A percentile compares a stretch with the other conserved stretches of the same genome.
Conservation (phyloP, 2,113 vertebrate species). For the Halcyon malimbica region DNA sequence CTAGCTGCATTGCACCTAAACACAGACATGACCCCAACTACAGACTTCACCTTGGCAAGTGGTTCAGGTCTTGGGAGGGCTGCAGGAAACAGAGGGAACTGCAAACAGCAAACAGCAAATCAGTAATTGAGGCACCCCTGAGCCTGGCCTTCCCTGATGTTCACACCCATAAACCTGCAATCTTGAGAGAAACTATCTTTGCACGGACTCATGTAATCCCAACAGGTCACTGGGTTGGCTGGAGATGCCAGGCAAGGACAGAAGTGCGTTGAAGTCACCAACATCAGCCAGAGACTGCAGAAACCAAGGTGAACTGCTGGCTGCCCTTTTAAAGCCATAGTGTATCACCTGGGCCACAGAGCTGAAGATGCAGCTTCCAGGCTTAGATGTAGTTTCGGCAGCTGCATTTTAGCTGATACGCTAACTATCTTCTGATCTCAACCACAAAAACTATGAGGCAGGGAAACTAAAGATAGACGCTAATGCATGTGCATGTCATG, state of each 20-base stretch:
- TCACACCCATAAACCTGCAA: background rate
- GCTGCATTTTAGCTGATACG: background rate
- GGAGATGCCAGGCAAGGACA: background rate
- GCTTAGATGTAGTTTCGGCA: background rate
- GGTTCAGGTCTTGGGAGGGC: background rate
- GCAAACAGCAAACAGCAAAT: background rate
- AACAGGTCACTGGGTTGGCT: background rate
- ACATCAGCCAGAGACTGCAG: background rate
- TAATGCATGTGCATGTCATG: too few relatives aligned
- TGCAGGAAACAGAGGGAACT: background rate
- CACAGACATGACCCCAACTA: accelerated
- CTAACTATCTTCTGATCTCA: background rate
- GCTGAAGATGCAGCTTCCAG: background rate
- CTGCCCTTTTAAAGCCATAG: background rate
- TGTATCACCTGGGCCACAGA: background rate
- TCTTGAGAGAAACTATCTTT: background rate
- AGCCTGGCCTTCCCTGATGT: background rate
- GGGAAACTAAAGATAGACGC: background rate
- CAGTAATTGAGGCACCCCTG: background rate
- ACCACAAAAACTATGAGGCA: background rate
- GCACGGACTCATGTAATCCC: background rate
- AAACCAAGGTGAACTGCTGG: background rate
- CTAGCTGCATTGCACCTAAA: background rate
- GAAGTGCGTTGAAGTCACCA: background rate
- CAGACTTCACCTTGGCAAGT: background rate